Conservation (phyloP, 2,797 vertebrate species). For the Myripristis jacobus region DNA sequence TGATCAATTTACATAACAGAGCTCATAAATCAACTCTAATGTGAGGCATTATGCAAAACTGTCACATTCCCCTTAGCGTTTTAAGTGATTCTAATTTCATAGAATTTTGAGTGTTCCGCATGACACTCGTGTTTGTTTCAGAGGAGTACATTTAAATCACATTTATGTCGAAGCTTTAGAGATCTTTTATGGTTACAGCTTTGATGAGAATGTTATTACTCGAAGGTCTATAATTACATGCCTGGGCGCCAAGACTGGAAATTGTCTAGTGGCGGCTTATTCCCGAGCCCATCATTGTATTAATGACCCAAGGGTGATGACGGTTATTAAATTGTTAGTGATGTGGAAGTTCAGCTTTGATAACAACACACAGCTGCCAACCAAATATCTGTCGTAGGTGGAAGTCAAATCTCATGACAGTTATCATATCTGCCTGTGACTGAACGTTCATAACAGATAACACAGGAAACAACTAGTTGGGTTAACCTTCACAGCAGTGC, state of each 20-base stretch:
- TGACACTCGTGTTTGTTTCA: conserved; percentile 25
- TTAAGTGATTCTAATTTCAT: conserved; percentile 28
- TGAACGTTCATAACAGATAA: conserved; percentile 3
- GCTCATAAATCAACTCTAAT: neutral
- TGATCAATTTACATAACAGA: neutral
- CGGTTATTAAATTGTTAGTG: conserved; percentile 54
- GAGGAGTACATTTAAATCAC: conserved; percentile 20
- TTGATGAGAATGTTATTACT: conserved; percentile 58
- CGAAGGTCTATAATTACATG: conserved; percentile 69
- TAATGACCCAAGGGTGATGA: conserved; percentile 61
- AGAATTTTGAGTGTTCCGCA: conserved; percentile 20
- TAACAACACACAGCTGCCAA: conserved; percentile 39
- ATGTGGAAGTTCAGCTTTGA: conserved; percentile 39
- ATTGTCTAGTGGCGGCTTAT: conserved; percentile 65
- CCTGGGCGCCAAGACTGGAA: conserved; percentile 58
- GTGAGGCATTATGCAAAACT: neutral
- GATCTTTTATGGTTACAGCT: conserved; percentile 51
- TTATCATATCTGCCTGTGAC: conserved; percentile 15
- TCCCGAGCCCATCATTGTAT: conserved; percentile 55
- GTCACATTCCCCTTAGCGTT: neutral
- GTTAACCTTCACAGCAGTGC: conserved; percentile 18
- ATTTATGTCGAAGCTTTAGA: conserved; percentile 24
- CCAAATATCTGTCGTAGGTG: conserved; percentile 26
- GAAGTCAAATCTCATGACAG: conserved; percentile 25
- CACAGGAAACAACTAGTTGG: conserved; percentile 15